These are phyloP conservation scores for Stramonita haemastoma DNA, from an alignment of 2,888 invertebrate species.

Conservation along the genomic window DNA sequence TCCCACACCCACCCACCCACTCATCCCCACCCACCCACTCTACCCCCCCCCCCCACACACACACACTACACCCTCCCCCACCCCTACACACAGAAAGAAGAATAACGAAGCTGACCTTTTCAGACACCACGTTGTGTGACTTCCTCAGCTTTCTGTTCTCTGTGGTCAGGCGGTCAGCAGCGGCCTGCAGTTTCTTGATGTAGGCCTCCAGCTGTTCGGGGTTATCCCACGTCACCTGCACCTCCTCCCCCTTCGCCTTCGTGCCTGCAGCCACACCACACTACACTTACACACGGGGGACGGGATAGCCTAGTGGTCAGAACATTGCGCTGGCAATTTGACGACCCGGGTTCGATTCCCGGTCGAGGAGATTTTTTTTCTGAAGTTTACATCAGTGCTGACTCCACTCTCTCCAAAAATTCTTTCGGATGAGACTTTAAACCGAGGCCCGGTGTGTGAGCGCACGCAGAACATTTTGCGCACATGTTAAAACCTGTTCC, in stretches of 20 bases:
- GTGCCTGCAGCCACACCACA: slow-evolving; percentile 65
- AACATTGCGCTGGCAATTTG: no score
- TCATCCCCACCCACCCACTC: background rate
- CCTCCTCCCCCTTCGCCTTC: slow-evolving; percentile 72
- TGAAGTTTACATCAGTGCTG: no score
- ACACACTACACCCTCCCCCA: background rate
- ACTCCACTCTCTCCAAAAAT: no score
- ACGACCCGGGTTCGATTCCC: no score
- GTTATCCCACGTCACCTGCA: slow-evolving; percentile 92
- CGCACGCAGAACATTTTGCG: no score
- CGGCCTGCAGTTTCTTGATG: slow-evolving; percentile 88
- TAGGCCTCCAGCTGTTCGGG: slow-evolving; percentile 91
- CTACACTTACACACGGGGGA: no score
- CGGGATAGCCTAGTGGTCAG: no score
- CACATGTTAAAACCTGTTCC: no score
- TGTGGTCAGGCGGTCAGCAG: slow-evolving; percentile 87
- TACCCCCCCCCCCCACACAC: background rate
- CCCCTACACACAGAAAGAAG: background rate
- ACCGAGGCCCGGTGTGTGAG: no score
- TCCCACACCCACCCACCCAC: background rate
- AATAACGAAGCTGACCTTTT: slow-evolving; percentile 80
- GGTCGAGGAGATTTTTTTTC: no score
- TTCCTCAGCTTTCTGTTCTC: slow-evolving; percentile 86
- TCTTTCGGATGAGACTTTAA: no score
- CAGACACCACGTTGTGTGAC: slow-evolving; percentile 83